phyloP scores from a whole-genome alignment of 2,113 vertebrate species.

The Caranx ignobilis region DNA sequence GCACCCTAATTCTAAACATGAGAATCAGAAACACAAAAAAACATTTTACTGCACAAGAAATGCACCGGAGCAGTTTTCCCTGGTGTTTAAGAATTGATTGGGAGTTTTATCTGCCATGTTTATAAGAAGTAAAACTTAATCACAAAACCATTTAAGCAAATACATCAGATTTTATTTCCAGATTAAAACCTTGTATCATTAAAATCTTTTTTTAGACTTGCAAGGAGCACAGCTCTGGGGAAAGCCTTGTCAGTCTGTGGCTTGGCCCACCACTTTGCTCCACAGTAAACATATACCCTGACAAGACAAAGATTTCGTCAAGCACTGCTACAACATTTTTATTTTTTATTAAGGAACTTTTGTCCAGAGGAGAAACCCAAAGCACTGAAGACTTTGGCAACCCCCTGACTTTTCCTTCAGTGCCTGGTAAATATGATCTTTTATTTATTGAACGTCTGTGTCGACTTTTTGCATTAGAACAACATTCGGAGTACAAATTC shows the following conservation, averaged over 20 bases:
- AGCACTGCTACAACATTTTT: too few relatives aligned
- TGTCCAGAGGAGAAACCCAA: too few relatives aligned
- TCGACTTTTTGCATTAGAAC: background rate
- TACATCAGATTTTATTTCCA: background rate
- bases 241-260: background rate
- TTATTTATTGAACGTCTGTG: too few relatives aligned
- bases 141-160: background rate
- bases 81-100: background rate
- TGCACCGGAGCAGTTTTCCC: background rate
- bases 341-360: too few relatives aligned
- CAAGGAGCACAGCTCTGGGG: background rate
- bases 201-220: background rate
- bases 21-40: background rate
- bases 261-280: background rate
- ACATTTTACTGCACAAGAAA: background rate
- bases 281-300: background rate
- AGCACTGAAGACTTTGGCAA: too few relatives aligned
- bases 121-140: background rate
- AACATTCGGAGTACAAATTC: background rate
- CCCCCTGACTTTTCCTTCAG: too few relatives aligned
- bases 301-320: too few relatives aligned
- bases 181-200: background rate
- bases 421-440: too few relatives aligned
- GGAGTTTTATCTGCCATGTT: background rate
- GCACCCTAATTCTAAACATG: too few relatives aligned